Percentiles rank a stretch among this genome's conserved stretches.
These are phyloP conservation scores for Phylloscopus collybita DNA, from an alignment of 2,797 vertebrate genomes.

Conservation along the genomic window DNA sequence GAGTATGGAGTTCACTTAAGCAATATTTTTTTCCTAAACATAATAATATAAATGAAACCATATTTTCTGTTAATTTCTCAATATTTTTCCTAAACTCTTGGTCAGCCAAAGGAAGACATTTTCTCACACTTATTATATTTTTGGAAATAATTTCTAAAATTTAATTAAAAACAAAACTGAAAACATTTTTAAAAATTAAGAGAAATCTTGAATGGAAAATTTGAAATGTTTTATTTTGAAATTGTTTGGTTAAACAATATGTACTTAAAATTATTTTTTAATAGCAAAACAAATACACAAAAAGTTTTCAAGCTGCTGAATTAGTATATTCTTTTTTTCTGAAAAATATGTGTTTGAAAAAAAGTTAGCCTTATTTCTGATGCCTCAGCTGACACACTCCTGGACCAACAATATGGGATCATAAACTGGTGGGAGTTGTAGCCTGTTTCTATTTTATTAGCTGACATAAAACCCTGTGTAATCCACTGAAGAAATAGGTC, in stretches of 20 bases:
- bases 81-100: neutral
- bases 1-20: neutral
- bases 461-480: neutral
- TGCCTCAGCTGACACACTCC: neutral
- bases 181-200: too few species aligned
- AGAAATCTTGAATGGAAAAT: neutral
- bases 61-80: neutral
- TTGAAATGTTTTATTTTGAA: neutral
- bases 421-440: neutral
- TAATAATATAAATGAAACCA: neutral
- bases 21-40: neutral
- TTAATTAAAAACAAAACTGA: neutral
- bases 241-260: neutral
- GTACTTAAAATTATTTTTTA: neutral
- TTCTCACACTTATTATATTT: neutral
- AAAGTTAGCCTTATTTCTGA: neutral
- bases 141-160: neutral
- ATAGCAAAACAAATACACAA: neutral
- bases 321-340: neutral
- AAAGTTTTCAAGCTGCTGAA: neutral
- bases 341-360: neutral
- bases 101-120: neutral
- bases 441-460: neutral
- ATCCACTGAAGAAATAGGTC: neutral
- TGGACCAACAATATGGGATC: neutral